Conservation (phyloP, 2,888 invertebrate species). For the Baronia brevicornis region DNA sequence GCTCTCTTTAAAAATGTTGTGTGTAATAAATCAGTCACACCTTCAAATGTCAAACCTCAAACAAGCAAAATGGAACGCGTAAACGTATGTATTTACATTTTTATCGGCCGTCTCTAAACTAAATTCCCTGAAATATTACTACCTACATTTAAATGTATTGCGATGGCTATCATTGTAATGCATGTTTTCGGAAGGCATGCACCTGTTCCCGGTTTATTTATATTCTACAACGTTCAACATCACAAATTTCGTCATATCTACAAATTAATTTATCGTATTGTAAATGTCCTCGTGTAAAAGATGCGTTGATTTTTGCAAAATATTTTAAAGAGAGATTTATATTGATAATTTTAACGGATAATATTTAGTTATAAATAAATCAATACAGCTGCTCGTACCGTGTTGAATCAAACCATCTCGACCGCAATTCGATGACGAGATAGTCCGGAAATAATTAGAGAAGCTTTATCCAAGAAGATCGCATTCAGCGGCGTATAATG, state of each 20-base stretch:
- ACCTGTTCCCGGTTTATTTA: conserved; percentile 55
- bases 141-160: no score
- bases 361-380: conserved; percentile 15
- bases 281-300: no score
- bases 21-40: no score
- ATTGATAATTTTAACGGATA: conserved; percentile 11
- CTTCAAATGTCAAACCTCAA: no score
- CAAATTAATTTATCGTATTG: no score
- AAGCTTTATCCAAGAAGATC: conserved; percentile 59
- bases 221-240: conserved; percentile 35
- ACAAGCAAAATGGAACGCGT: no score
- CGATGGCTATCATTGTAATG: conserved; percentile 44
- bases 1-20: no score
- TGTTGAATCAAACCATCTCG: conserved; percentile 29
- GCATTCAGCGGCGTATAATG: conserved; percentile 63
- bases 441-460: conserved; percentile 68
- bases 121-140: no score
- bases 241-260: conserved; percentile 28
- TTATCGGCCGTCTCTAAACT: no score
- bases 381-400: conserved; percentile 18
- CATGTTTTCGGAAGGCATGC: conserved; percentile 36
- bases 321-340: no score
- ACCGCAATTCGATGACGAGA: conserved; percentile 52
- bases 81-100: no score
- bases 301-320: no score